Evolutionary conservation across 2,888 invertebrate species (phyloP).

Genomic region (Yponomeuta plumbellus): DNA sequence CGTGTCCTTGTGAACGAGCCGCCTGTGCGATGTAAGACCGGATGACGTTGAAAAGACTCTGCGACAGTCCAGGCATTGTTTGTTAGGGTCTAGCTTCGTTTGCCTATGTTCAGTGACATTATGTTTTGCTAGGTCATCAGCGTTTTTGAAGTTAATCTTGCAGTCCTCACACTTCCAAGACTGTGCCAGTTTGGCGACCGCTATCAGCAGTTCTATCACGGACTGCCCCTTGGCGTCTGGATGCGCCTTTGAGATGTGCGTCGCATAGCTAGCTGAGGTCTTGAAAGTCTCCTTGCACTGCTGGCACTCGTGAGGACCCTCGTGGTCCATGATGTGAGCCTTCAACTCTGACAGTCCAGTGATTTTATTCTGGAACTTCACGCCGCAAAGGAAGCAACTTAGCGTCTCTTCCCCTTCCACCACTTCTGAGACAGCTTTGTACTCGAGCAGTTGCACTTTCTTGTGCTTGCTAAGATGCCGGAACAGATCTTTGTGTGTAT

Average conservation of each 20-base stretch:
- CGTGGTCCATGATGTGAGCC: constrained; percentile 62
- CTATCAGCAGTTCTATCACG: constrained; percentile 59
- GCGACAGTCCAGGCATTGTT: constrained; percentile 59
- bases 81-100: constrained; percentile 38
- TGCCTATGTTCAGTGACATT: constrained; percentile 60
- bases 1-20: constrained; percentile 54
- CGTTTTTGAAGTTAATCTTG: constrained; percentile 58
- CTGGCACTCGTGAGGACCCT: constrained; percentile 54
- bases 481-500: constrained; percentile 59
- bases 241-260: constrained; percentile 58
- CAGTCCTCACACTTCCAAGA: constrained; percentile 73
- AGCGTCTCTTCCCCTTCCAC: constrained; percentile 60
- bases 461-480: constrained; percentile 64
- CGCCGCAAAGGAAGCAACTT: constrained; percentile 55
- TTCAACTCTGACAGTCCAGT: constrained; percentile 55
- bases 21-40: constrained; percentile 56
- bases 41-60: constrained; percentile 61
- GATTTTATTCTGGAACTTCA: constrained; percentile 32
- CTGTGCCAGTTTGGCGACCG: constrained; percentile 57
- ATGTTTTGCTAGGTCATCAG: constrained; percentile 61
- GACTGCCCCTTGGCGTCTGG: constrained; percentile 59
- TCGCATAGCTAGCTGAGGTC: constrained; percentile 59
- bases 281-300: constrained; percentile 52
- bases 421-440: constrained; percentile 62
- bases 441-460: constrained; percentile 65